Evolutionary conservation across 1,140 invertebrate genomes (phyloP).

Genomic region (Dryas iulia): DNA sequence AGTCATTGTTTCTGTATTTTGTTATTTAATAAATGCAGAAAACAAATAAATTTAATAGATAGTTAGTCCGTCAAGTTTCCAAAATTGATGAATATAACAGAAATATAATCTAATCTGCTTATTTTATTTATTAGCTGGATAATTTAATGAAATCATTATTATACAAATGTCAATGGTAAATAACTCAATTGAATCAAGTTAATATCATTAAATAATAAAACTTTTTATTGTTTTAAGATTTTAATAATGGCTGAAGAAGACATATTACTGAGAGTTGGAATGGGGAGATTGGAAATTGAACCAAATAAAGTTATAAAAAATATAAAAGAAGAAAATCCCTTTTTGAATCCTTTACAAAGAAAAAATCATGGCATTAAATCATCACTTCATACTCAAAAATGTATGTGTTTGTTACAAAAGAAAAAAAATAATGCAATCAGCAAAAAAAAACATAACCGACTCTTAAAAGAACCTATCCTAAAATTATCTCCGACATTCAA

Average conservation of each 20-base stretch:
- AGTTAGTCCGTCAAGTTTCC: too few species aligned
- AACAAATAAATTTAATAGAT: too few species aligned
- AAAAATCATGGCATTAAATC: constrained; percentile 35
- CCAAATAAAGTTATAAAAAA: constrained; percentile 46
- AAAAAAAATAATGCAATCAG: constrained; percentile 49
- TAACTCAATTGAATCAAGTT: background rate
- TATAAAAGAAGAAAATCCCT: constrained; percentile 54
- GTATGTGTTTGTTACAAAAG: constrained; percentile 51
- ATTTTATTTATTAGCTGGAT: background rate
- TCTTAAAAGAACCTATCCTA: constrained; percentile 68
- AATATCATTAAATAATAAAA: background rate
- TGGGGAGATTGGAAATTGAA: constrained; percentile 79
- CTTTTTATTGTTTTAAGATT: background rate
- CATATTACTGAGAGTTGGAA: constrained; percentile 69
- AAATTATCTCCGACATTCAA: constrained; percentile 50
- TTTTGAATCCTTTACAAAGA: constrained; percentile 42
- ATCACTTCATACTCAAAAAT: constrained; percentile 43
- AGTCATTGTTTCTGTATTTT: constrained; percentile 21
- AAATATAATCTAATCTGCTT: background rate
- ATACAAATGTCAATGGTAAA: background rate
- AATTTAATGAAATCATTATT: background rate
- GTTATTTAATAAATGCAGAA: background rate
- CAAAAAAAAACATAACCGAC: constrained; percentile 63
- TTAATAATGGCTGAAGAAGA: constrained; percentile 72
- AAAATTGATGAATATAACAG: background rate